A percentile compares a stretch with the other conserved stretches of the same genome.
Evolutionary conservation across 1,140 invertebrate species (phyloP).

Genomic region (Charaxes varanes): DNA sequence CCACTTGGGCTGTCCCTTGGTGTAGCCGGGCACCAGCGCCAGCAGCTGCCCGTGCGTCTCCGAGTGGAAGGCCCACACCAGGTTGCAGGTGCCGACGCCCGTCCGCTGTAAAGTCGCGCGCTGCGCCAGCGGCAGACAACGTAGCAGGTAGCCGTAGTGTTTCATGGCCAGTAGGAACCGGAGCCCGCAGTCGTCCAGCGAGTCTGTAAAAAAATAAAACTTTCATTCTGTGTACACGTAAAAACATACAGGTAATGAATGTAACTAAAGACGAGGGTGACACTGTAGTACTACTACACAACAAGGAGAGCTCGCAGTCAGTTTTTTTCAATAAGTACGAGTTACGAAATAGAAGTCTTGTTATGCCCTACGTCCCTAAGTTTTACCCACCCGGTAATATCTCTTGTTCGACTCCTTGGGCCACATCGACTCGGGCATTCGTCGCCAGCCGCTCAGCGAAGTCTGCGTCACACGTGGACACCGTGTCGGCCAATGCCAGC

Average conservation of each 20-base stretch:
- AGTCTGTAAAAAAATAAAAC: slow-evolving; percentile 76
- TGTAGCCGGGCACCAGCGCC: slow-evolving; percentile 90
- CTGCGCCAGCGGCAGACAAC: slow-evolving; percentile 92
- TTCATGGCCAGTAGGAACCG: slow-evolving; percentile 97
- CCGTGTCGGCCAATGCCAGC: slow-evolving; percentile 96
- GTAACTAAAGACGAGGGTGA: too few species aligned
- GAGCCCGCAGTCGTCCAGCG: slow-evolving; percentile 97
- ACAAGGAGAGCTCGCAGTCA: too few species aligned
- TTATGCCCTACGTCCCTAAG: too few species aligned
- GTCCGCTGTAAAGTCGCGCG: slow-evolving; percentile 89
- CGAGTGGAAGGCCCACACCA: slow-evolving; percentile 99
- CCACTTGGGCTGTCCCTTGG: slow-evolving; percentile 91
- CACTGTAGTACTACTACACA: too few species aligned
- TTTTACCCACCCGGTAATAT: slow-evolving; percentile 66
- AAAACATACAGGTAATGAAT: too few species aligned
- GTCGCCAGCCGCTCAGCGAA: slow-evolving; percentile 89
- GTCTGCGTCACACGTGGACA: slow-evolving; percentile 93
- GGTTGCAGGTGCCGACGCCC: slow-evolving; percentile 93
- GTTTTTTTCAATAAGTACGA: background rate
- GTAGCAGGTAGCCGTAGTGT: slow-evolving; percentile 95
- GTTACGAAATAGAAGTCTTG: background rate
- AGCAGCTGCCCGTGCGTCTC: slow-evolving; percentile 97
- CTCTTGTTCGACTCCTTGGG: slow-evolving; percentile 71
- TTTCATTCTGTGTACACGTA: background rate
- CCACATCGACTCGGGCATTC: slow-evolving; percentile 80